These are phyloP conservation scores for Drosophila ohnishii DNA, from an alignment of 1,140 invertebrate species.

Conservation along the genomic window DNA sequence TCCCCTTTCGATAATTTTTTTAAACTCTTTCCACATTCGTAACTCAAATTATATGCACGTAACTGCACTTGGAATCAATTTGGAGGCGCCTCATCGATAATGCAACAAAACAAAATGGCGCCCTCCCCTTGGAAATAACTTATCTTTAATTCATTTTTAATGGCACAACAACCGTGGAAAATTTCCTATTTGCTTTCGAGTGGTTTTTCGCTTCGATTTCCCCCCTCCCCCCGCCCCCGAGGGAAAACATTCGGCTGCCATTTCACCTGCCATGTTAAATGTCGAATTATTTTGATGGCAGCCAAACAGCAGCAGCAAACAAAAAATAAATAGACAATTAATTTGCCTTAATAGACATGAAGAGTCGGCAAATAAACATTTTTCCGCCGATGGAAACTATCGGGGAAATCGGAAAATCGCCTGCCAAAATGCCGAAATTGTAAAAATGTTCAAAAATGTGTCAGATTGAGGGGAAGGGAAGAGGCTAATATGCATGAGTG, in stretches of 20 bases:
- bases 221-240: neutral
- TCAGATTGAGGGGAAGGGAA: neutral
- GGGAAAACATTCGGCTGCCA: conserved; percentile 18
- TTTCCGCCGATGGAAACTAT: conserved; percentile 7
- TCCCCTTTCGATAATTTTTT: neutral
- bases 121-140: conserved; percentile 4
- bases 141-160: conserved; percentile 75
- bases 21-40: neutral
- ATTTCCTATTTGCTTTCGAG: conserved; percentile 64
- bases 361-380: conserved; percentile 39
- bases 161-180: conserved; percentile 63
- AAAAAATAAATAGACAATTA: conserved; percentile 77
- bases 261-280: conserved; percentile 63
- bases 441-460: conserved; percentile 13
- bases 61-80: conserved; percentile 76
- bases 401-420: conserved; percentile 15
- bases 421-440: conserved; percentile 23
- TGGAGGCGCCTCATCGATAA: conserved; percentile 70
- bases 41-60: conserved; percentile 64
- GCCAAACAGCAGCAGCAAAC: conserved; percentile 40
- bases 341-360: conserved; percentile 77
- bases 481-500: conserved; percentile 19
- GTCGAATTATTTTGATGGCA: conserved; percentile 79
- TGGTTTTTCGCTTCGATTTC: conserved; percentile 47
- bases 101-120: conserved; percentile 74